Evolutionary conservation across 2,888 invertebrate species (phyloP), one percentile per base, ranked within the genome.

Genomic region (Antitype chi): DNA sequence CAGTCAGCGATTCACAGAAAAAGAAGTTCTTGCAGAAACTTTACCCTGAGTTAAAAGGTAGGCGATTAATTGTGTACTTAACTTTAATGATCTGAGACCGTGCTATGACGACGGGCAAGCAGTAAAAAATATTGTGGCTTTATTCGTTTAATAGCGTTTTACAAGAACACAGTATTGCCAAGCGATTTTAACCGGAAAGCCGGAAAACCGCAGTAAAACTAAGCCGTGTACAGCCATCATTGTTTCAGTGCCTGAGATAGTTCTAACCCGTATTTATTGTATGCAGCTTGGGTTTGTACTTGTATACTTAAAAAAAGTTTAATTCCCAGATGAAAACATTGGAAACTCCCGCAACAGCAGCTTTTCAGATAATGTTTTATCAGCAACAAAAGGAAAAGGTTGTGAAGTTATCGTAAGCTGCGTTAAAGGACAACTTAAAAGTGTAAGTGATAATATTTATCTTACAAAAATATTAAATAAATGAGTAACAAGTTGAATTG

Each of bases 351-450:
- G 93, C 0, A 91, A 94, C 60, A 8, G 74, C 2, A 88, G 85
- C 28, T 94, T 90, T 47, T 57, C 32, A 52, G 83, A 89, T 47
- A 78, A 82, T 70, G 70, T 89, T 53, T 28, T 85, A 47, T 32
- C 0, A 9, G 77, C 68, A 1, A 86, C 88, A 4, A 79, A 83
- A 9, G 80, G 83, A 23, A 28, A 77, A 1, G 94, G 93, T 6
- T 93, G 93, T 62, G 78, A 92, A 8, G 66, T 94, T n/a, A 78
- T 93, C 2, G 85, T 95, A 11, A 89, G 90, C 60, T 91, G 91
- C 62, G 86, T 90, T 0, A 91, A 87, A 81, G 92, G 90, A 17
- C 82, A 88, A 6, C 74, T 93, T 0, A 94, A 91, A 88, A 89
- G 91, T 74, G 95, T 94, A 91, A 85, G 91, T 47, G 20, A 53